Percentiles rank a stretch among this genome's conserved stretches.
Conservation (phyloP, 2,113 vertebrate species). For the Takifugu bimaculatus region DNA sequence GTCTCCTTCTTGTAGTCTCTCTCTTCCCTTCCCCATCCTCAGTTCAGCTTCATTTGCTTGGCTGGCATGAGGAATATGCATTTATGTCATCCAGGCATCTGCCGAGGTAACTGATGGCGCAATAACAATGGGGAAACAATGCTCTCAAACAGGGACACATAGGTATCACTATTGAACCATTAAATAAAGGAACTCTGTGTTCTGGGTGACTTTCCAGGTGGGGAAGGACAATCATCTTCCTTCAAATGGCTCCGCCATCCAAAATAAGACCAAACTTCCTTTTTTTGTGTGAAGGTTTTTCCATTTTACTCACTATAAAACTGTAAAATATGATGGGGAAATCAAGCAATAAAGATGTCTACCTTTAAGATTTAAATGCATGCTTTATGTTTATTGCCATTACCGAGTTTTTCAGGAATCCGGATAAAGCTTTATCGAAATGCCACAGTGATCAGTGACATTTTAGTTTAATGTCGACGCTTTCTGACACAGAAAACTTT, state of each 20-base stretch:
- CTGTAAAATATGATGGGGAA: neutral
- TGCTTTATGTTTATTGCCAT: no score
- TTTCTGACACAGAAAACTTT: no score
- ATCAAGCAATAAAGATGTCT: neutral
- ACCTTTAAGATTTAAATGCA: no score
- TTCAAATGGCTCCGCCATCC: conserved; percentile 31
- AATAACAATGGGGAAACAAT: conserved; percentile 68
- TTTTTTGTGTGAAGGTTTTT: no score
- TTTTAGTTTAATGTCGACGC: no score
- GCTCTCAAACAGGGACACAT: conserved; percentile 56
- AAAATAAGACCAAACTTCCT: neutral
- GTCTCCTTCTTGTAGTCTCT: neutral
- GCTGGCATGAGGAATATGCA: conserved; percentile 60
- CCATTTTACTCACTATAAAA: neutral
- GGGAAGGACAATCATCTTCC: conserved; percentile 42
- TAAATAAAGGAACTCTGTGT: conserved; percentile 61
- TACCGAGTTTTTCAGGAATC: no score
- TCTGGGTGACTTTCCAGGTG: conserved; percentile 44
- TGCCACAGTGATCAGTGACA: no score
- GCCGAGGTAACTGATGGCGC: conserved; percentile 61
- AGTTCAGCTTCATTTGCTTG: conserved; percentile 59
- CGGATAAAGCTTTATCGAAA: no score
- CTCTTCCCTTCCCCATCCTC: conserved; percentile 46
- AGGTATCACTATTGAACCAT: conserved; percentile 61
- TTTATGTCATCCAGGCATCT: conserved; percentile 61